Percentiles rank a stretch among this genome's conserved stretches.
Conservation (phyloP, 2,888 invertebrate species). For the Litoditis marina region DNA sequence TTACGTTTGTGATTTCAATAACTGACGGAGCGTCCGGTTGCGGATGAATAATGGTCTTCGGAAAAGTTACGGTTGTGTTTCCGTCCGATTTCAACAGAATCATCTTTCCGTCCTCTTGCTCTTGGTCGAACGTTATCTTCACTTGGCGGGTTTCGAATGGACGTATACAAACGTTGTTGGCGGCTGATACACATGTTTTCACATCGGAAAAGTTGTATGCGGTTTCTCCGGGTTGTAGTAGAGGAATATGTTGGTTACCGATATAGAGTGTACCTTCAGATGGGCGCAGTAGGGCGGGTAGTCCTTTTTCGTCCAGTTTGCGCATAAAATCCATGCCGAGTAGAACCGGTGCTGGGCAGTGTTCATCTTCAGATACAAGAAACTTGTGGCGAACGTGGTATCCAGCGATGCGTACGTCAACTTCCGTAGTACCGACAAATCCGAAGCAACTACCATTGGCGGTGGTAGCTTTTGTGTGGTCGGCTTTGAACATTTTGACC, state of each 20-base stretch:
- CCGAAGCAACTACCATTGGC: constrained; percentile 4
- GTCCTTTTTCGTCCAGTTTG: neutral
- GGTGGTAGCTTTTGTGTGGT: neutral
- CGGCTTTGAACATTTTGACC: no score
- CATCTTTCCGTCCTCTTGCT: no score
- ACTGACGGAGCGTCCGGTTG: no score
- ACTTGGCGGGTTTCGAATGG: no score
- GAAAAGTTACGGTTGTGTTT: no score
- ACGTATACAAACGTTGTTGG: no score
- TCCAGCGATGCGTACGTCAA: neutral
- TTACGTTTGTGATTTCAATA: no score
- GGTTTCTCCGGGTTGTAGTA: neutral
- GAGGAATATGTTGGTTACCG: neutral
- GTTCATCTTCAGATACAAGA: constrained; percentile 3
- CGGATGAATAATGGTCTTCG: no score
- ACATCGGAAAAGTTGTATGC: neutral
- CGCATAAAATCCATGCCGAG: constrained; percentile 5
- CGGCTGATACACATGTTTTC: neutral
- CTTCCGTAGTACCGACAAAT: neutral
- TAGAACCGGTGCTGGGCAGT: constrained; percentile 5
- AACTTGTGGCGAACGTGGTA: neutral
- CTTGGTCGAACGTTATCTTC: no score
- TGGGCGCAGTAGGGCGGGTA: neutral
- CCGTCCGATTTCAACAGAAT: no score
- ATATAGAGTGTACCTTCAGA: neutral